Percentiles rank a stretch among this genome's conserved stretches.
Evolutionary conservation across 2,797 vertebrate species (phyloP).

Genomic region (Tinamus major): DNA sequence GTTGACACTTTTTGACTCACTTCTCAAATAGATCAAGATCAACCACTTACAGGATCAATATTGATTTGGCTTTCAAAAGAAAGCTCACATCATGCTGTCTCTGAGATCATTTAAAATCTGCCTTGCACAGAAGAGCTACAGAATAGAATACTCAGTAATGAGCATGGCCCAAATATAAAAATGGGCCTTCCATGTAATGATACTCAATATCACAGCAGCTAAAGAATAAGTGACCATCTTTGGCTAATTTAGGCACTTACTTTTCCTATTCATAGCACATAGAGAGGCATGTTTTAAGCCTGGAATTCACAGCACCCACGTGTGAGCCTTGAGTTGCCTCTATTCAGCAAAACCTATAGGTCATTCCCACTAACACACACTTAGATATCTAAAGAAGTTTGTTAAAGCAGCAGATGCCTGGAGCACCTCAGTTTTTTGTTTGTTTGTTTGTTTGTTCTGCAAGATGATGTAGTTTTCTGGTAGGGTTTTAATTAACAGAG

Average conservation of each 20-base stretch:
- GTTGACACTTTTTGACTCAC: neutral
- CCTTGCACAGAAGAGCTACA: neutral
- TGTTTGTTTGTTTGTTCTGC: too few relatives aligned
- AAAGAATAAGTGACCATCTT: fast-evolving
- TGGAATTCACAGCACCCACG: too few relatives aligned
- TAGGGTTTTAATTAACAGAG: too few relatives aligned
- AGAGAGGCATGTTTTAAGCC: neutral
- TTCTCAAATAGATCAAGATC: neutral
- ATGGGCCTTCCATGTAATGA: neutral
- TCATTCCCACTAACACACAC: neutral
- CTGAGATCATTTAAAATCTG: neutral
- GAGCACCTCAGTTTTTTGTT: neutral
- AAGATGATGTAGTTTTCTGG: neutral
- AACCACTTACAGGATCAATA: neutral
- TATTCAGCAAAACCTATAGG: too few relatives aligned
- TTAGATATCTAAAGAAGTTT: neutral
- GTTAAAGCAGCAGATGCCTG: neutral
- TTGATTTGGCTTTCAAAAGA: neutral
- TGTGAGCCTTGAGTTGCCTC: too few relatives aligned
- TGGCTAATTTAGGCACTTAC: neutral
- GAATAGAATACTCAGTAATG: neutral
- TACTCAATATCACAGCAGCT: neutral
- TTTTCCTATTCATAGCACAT: neutral
- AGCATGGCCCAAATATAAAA: neutral
- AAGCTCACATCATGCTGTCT: neutral